These are phyloP conservation scores for Enteromius argenteus DNA, from an alignment of 2,797 vertebrate genomes.

Conservation along the genomic window DNA sequence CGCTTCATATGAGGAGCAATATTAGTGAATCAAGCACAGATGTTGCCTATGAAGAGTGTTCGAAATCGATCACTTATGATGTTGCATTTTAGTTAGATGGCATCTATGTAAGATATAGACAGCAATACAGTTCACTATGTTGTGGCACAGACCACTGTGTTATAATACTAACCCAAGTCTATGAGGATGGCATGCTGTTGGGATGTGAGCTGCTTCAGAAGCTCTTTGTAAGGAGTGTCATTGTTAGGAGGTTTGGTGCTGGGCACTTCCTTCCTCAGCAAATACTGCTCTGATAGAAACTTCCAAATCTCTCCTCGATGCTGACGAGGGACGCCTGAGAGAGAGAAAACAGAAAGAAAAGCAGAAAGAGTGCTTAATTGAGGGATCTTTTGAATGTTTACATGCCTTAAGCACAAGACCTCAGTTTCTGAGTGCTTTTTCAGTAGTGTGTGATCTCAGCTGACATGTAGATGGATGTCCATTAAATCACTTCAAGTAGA, in stretches of 20 bases:
- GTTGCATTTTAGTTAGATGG: not conserved
- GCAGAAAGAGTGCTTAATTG: not conserved
- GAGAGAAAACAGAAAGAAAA: conserved; percentile 12
- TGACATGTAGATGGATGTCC: conserved; percentile 28
- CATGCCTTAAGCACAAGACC: conserved; percentile 9
- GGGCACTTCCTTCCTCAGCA: conserved; percentile 85
- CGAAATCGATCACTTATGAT: not conserved
- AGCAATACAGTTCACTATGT: not conserved
- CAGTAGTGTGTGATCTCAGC: not conserved
- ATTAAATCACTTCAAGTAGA: conserved; percentile 2
- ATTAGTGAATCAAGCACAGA: not conserved
- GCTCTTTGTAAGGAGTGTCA: conserved; percentile 90
- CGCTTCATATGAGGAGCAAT: not conserved
- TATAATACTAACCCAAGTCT: conserved; percentile 86
- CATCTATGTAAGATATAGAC: not conserved
- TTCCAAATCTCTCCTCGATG: conserved; percentile 98
- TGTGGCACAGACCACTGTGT: not conserved
- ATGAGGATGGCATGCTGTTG: conserved; percentile 98
- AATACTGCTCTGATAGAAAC: conserved; percentile 91
- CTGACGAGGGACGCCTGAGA: conserved; percentile 90
- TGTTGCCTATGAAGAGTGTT: not conserved
- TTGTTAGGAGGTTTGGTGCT: conserved; percentile 81
- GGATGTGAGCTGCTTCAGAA: conserved; percentile 93
- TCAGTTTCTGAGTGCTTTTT: not conserved
- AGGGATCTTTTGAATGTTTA: conserved; percentile 27